Conservation (phyloP, 2,888 invertebrate genomes). For the Rhorus exstirpatorius region DNA sequence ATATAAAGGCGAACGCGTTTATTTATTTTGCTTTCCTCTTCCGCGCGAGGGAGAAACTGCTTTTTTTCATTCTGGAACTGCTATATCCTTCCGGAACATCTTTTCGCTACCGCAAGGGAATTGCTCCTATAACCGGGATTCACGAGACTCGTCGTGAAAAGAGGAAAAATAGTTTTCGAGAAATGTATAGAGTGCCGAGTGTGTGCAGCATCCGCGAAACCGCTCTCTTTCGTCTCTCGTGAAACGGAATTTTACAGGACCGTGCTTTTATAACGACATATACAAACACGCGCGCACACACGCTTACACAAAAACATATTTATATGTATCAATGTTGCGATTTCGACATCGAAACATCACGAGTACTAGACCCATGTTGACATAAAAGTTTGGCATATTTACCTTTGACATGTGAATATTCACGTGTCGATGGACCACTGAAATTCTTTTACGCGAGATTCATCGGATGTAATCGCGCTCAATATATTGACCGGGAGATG, state of each 20-base stretch:
- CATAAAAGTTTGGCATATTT: slow-evolving; percentile 77
- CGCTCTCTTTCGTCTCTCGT: slow-evolving; percentile 15
- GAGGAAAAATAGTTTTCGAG: slow-evolving; percentile 41
- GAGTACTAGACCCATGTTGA: background rate
- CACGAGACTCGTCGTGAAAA: slow-evolving; percentile 38
- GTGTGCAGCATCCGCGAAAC: slow-evolving; percentile 37
- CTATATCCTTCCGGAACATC: slow-evolving; percentile 66
- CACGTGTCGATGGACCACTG: slow-evolving; percentile 58
- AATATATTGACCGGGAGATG: slow-evolving; percentile 62
- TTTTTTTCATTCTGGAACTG: slow-evolving; percentile 61
- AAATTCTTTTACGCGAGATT: slow-evolving; percentile 75
- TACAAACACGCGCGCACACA: background rate
- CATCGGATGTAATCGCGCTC: slow-evolving; percentile 50
- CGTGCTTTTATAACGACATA: background rate
- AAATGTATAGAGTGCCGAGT: slow-evolving; percentile 42
- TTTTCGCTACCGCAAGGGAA: slow-evolving; percentile 61
- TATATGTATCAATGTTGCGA: background rate
- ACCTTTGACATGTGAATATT: slow-evolving; percentile 72
- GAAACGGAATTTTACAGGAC: slow-evolving; percentile 23
- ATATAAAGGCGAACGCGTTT: slow-evolving; percentile 24
- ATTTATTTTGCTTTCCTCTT: slow-evolving; percentile 32
- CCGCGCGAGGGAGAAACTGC: slow-evolving; percentile 58
- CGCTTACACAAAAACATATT: background rate
- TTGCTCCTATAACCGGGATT: slow-evolving; percentile 59
- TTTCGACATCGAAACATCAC: slow-evolving; percentile 22